Evolutionary conservation across 2,113 vertebrate species (phyloP).

Genomic region (Forbesichthys papilliferus): DNA sequence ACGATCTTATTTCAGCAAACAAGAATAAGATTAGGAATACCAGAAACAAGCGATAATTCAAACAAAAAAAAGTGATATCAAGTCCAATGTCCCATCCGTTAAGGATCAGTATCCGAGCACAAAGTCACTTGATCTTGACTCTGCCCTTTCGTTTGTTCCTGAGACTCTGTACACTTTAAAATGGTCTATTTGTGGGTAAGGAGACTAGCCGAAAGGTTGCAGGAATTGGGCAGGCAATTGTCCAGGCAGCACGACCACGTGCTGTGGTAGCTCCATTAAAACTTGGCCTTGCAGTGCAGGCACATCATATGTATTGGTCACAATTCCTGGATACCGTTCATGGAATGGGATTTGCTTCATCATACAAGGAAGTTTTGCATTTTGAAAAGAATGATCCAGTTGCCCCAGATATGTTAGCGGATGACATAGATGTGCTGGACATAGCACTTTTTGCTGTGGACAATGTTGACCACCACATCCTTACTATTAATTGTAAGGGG

Average conservation of each 20-base stretch:
- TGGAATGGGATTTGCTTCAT: background rate
- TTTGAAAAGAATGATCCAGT: slow-evolving; percentile 1
- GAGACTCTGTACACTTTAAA: background rate
- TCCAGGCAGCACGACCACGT: slow-evolving; percentile 3
- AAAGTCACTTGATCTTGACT: slow-evolving; percentile 5
- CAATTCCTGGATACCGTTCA: background rate
- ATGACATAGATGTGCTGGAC: background rate
- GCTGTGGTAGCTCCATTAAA: background rate
- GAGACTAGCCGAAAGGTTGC: background rate
- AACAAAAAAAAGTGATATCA: background rate
- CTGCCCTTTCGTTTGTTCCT: slow-evolving; percentile 7
- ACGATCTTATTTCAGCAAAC: background rate
- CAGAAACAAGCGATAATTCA: slow-evolving; percentile 1
- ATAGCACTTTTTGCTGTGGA: background rate
- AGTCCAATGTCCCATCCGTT: background rate
- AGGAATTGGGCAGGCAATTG: slow-evolving; percentile 1
- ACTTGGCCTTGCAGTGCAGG: background rate
- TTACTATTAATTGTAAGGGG: background rate
- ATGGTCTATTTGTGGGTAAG: background rate
- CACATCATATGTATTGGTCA: background rate
- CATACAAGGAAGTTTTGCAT: background rate
- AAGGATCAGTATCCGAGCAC: background rate
- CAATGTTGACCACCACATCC: slow-evolving; percentile 2
- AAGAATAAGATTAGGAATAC: background rate
- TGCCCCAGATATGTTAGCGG: background rate